A percentile compares a stretch with the other conserved stretches of the same genome.
These are phyloP conservation scores for Drosophila meridiana DNA, from an alignment of 2,888 invertebrate species.

Conservation along the genomic window DNA sequence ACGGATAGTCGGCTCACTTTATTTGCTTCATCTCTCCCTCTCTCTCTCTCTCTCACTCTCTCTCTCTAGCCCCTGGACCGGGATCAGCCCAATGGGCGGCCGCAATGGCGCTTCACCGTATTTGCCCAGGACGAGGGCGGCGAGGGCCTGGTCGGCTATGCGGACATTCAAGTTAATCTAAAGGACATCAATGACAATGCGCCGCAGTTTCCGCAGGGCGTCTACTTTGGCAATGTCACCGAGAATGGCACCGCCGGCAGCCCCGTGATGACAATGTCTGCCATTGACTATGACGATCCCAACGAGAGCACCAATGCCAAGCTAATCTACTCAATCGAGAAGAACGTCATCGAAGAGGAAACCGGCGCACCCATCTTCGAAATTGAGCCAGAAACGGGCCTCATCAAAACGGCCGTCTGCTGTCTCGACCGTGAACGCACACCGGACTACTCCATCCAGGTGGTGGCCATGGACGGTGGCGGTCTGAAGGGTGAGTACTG, in stretches of 20 bases:
- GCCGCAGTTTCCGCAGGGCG: slow-evolving; percentile 96
- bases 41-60: background rate
- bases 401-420: slow-evolving; percentile 97
- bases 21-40: background rate
- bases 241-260: slow-evolving; percentile 98
- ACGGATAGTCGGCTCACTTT: slow-evolving; percentile 30
- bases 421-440: slow-evolving; percentile 97
- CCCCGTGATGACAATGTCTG: slow-evolving; percentile 99
- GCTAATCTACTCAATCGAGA: slow-evolving; percentile 97
- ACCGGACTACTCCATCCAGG: slow-evolving; percentile 97
- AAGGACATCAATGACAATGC: slow-evolving; percentile 99
- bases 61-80: slow-evolving; percentile 92
- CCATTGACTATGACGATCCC: slow-evolving; percentile 98
- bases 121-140: slow-evolving; percentile 98
- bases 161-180: slow-evolving; percentile 98
- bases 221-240: slow-evolving; percentile 96
- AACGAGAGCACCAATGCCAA: slow-evolving; percentile 97
- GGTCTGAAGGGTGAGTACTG: slow-evolving; percentile 92
- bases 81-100: slow-evolving; percentile 97
- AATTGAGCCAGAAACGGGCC: slow-evolving; percentile 97
- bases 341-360: slow-evolving; percentile 98
- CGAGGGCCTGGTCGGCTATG: slow-evolving; percentile 97
- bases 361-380: slow-evolving; percentile 97
- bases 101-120: slow-evolving; percentile 97
- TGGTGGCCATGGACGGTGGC: slow-evolving; percentile 97